phyloP scores from a whole-genome alignment of 2,797 vertebrate species.

The Fratercula arctica region DNA sequence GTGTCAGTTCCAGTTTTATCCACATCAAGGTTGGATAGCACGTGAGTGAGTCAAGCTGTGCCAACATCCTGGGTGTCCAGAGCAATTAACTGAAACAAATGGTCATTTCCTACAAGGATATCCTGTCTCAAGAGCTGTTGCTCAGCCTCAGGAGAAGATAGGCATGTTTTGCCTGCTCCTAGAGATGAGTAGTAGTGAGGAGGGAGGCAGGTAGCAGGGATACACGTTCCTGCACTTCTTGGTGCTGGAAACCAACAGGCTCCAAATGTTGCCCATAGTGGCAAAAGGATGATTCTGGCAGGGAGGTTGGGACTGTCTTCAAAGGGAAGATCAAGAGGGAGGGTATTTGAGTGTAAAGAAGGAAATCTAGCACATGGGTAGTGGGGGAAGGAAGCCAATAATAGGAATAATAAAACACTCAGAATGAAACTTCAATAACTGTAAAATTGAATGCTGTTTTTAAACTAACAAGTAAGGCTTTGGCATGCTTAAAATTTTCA shows the following conservation, averaged over 20 bases:
- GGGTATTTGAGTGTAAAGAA: neutral
- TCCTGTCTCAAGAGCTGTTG: neutral
- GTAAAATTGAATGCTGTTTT: neutral
- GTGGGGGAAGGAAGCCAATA: neutral
- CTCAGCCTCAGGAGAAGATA: neutral
- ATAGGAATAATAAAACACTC: neutral
- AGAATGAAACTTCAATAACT: neutral
- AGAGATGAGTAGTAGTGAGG: neutral
- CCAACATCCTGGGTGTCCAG: neutral
- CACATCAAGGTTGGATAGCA: neutral
- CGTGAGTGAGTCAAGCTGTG: neutral
- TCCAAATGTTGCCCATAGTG: rapidly evolving
- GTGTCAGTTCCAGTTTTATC: neutral
- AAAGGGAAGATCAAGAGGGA: neutral
- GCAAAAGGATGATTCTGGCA: neutral
- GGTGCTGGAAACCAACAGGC: neutral
- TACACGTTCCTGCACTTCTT: neutral
- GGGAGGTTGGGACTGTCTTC: neutral
- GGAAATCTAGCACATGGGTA: neutral
- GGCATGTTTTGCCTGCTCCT: neutral
- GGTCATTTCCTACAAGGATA: neutral
- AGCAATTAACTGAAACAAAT: neutral
- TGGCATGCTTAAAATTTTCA: neutral
- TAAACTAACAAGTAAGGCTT: neutral
- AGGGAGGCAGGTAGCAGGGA: neutral